Percentiles rank a stretch among this genome's conserved stretches.
Evolutionary conservation across 2,888 invertebrate species (phyloP).

Genomic region (Lamellibrachia columna): DNA sequence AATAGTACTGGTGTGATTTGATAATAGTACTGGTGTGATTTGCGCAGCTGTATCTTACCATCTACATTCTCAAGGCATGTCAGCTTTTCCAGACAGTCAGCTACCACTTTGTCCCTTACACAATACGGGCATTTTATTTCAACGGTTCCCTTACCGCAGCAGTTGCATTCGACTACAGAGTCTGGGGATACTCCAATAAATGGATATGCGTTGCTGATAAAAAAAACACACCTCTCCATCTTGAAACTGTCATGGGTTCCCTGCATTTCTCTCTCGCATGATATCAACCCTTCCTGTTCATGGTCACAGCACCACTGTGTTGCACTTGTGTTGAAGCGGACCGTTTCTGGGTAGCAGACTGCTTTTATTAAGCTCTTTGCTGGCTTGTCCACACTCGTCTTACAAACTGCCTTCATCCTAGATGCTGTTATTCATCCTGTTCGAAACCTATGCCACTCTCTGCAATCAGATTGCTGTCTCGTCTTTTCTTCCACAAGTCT

Average conservation of each 20-base stretch:
- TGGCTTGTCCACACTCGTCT: slow-evolving; percentile 24
- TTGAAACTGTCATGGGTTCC: background rate
- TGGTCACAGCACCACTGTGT: slow-evolving; percentile 38
- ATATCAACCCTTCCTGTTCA: slow-evolving; percentile 27
- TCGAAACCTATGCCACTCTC: slow-evolving; percentile 30
- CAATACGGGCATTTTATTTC: background rate
- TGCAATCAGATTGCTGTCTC: background rate
- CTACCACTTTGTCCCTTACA: background rate
- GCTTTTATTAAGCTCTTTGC: slow-evolving; percentile 17
- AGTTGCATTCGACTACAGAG: slow-evolving; percentile 35
- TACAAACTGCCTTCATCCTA: slow-evolving; percentile 31
- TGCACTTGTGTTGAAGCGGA: slow-evolving; percentile 29
- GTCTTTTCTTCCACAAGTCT: too few species aligned
- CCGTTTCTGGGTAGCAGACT: slow-evolving; percentile 33
- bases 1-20: background rate
- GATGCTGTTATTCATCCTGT: slow-evolving; percentile 35
- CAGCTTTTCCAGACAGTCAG: background rate
- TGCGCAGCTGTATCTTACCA: background rate
- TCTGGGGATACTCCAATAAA: slow-evolving; percentile 35
- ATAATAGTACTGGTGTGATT: background rate
- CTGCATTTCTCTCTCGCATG: background rate
- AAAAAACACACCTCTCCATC: slow-evolving; percentile 27
- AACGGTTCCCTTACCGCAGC: slow-evolving; percentile 38
- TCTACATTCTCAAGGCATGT: background rate
- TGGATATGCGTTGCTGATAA: slow-evolving; percentile 31